Percentiles rank a stretch among this genome's conserved stretches.
Evolutionary conservation across 2,797 vertebrate species (phyloP).

Genomic region (Thunnus albacares): DNA sequence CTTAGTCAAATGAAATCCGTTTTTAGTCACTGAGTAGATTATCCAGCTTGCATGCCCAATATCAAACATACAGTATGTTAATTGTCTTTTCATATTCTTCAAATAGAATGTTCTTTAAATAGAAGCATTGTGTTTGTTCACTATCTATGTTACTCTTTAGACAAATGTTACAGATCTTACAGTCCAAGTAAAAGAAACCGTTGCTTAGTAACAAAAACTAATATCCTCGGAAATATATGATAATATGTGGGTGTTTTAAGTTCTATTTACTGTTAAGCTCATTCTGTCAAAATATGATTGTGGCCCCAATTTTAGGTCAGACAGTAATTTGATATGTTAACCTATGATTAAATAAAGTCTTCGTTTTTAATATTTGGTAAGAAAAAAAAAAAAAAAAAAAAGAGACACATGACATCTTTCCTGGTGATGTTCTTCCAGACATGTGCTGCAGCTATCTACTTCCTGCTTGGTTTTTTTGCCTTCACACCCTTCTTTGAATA

Average conservation of each 20-base stretch:
- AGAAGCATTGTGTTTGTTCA: background rate
- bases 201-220: slow-evolving; percentile 18
- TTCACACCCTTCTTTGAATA: too few relatives aligned
- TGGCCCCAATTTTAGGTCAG: background rate
- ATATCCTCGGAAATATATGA: background rate
- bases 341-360: background rate
- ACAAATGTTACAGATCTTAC: background rate
- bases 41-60: background rate
- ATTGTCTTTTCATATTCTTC: background rate
- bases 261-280: background rate
- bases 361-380: background rate
- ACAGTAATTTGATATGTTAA: background rate
- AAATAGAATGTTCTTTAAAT: background rate
- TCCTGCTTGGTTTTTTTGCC: too few relatives aligned
- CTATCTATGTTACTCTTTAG: background rate
- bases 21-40: background rate
- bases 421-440: background rate
- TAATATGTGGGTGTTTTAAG: background rate
- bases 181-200: background rate
- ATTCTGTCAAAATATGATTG: background rate
- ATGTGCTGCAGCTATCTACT: too few relatives aligned
- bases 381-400: too few relatives aligned
- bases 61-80: background rate
- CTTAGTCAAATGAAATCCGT: background rate
- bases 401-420: background rate